Percentiles rank a stretch among this genome's conserved stretches.
Conservation (phyloP, 2,888 invertebrate genomes). For the Phanerotoma sp. region DNA sequence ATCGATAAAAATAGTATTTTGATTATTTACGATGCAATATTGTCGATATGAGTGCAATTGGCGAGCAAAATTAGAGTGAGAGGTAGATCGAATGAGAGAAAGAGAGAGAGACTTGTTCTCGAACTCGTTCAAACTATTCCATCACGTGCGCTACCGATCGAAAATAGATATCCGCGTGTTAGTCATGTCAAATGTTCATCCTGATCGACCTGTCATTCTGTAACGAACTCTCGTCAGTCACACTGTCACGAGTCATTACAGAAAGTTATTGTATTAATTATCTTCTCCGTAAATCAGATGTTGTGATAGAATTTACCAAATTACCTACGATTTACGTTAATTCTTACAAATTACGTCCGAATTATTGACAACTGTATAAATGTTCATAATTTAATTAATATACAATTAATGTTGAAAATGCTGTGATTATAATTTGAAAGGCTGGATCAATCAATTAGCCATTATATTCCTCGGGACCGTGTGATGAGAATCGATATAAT, state of each 20-base stretch:
- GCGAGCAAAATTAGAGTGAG: too few species aligned
- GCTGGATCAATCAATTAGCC: slow-evolving; percentile 21
- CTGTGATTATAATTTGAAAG: slow-evolving; percentile 4
- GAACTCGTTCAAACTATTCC: too few species aligned
- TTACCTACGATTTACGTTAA: too few species aligned
- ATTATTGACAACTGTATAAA: too few species aligned
- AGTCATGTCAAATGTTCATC: neutral
- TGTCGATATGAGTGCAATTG: slow-evolving; percentile 15
- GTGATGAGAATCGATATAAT: slow-evolving; percentile 33
- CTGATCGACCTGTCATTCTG: slow-evolving; percentile 18
- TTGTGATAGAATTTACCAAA: too few species aligned
- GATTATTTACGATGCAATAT: slow-evolving; percentile 25
- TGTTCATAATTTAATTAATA: too few species aligned
- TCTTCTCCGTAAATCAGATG: neutral
- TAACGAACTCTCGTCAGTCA: neutral
- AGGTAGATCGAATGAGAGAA: too few species aligned
- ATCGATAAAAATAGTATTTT: slow-evolving; percentile 25
- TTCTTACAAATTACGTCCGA: too few species aligned
- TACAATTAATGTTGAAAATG: neutral
- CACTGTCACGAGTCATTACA: neutral
- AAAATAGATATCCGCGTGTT: slow-evolving; percentile 22
- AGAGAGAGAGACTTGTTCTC: too few species aligned
- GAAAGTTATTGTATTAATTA: neutral
- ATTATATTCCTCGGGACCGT: slow-evolving; percentile 19
- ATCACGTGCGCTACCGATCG: slow-evolving; percentile 14